Evolutionary conservation across 2,113 vertebrate species (phyloP).

Genomic region (Austrofundulus limnaeus): DNA sequence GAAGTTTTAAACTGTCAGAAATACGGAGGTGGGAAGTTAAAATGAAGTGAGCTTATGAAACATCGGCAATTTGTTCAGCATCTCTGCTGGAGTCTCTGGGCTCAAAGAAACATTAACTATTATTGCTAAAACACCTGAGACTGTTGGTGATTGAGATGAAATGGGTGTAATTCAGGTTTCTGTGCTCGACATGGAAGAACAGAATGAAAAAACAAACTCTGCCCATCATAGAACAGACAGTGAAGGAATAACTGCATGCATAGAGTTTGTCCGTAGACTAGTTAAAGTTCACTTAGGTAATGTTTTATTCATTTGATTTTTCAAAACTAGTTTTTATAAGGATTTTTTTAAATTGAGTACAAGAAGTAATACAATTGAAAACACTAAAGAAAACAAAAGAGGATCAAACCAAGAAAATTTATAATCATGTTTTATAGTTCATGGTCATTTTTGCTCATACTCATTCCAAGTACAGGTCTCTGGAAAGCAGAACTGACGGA

Average conservation of each 20-base stretch:
- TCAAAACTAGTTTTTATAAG: constrained; percentile 73
- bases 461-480: constrained; percentile 75
- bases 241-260: constrained; percentile 14
- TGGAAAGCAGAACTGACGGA: constrained; percentile 74
- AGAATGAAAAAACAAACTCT: not conserved
- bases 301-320: constrained; percentile 76
- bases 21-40: not conserved
- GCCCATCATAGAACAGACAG: not conserved
- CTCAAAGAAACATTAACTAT: not conserved
- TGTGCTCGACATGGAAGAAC: constrained; percentile 10
- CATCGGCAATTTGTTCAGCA: not conserved
- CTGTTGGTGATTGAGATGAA: constrained; percentile 2
- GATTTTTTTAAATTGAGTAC: constrained; percentile 59
- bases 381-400: constrained; percentile 69
- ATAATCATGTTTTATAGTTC: constrained; percentile 76
- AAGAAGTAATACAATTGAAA: constrained; percentile 68
- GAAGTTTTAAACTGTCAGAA: constrained; percentile 12
- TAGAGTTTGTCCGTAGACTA: constrained; percentile 55
- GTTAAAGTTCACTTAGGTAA: constrained; percentile 65
- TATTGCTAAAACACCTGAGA: not conserved
- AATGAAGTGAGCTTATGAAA: not conserved
- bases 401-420: constrained; percentile 65
- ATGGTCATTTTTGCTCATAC: constrained; percentile 74
- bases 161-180: constrained; percentile 4
- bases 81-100: not conserved